Base-by-base conservation (phyloP, 2,888 invertebrate genomes). In the Mylabris sibirica region DNA sequence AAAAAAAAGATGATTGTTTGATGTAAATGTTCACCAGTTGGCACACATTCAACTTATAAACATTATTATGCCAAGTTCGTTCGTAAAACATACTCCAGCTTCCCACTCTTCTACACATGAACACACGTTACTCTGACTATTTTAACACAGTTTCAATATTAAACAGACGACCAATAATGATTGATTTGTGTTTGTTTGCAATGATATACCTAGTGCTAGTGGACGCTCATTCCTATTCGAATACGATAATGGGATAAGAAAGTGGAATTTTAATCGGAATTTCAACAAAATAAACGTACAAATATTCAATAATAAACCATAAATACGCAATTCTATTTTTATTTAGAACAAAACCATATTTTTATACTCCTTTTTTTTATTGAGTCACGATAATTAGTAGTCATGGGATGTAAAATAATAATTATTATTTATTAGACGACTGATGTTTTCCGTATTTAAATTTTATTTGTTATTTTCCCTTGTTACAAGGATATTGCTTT, bases 41-140 rank as follows among this genome's bases (percentile, higher is more conserved):
- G 38, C 65, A 69, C 69, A 69, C 69, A 49, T 69, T 63, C 34
- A 35, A 69, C 41, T 69, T 69, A 60, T 69, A 63, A 57, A 69
- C 53, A 63, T 63, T 38, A 66, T 14, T 26, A n/a, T 57, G 57
- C 14, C 57, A 57, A 57, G 26, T 57, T 24, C 26, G 57, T 26
- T 38, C n/a, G 59, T 57, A 61, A 63, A 53, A 53, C 30, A 53
- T 41, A 49, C 57, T 57, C 12, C 57, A 57, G 26, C 26, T 26
- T 57, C 57, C 57, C 57, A 57, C 57, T 57, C 57, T 57, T n/a
- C 57, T 20, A 26, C 14, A 57, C 24, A 22, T 20, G 8, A 6
- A 8, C 30, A 30, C 30, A 30, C 4, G 30, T 8, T 30, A 30
- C 8, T 30, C 8, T 30, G 30, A 30, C 5, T 62, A 24, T 12